phyloP scores from a whole-genome alignment of 1,140 invertebrate species.

The Laupala kohalensis region DNA sequence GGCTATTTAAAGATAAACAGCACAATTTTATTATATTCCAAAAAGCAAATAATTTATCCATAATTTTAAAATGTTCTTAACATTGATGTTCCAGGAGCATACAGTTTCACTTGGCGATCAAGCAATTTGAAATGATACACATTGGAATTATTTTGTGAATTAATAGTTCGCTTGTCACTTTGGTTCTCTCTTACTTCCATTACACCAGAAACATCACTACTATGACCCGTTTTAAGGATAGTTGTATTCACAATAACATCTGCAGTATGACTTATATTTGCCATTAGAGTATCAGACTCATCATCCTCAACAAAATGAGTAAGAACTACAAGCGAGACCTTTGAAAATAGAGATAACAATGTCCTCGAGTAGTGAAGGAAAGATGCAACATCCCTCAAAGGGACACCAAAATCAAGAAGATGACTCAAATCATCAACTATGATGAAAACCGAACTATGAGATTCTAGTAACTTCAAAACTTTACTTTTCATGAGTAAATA shows the following conservation, averaged over 20 bases:
- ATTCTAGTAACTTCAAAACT: constrained; percentile 22
- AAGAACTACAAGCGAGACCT: not conserved
- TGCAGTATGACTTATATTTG: constrained; percentile 42
- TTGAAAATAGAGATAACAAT: not conserved
- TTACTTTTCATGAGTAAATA: constrained; percentile 1
- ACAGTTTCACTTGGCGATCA: constrained; percentile 54
- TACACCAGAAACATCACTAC: constrained; percentile 51
- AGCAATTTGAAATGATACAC: constrained; percentile 51
- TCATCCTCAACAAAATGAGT: constrained; percentile 8
- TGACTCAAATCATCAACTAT: constrained; percentile 57
- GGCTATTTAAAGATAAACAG: too few species aligned
- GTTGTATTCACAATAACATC: constrained; percentile 46
- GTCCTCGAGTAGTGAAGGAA: constrained; percentile 25
- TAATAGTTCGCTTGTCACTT: constrained; percentile 28
- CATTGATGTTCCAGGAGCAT: constrained; percentile 37
- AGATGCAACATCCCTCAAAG: constrained; percentile 34
- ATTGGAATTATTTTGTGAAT: constrained; percentile 29
- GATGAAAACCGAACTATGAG: constrained; percentile 28
- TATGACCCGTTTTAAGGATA: constrained; percentile 47
- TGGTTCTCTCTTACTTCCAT: constrained; percentile 35
- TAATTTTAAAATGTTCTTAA: not conserved
- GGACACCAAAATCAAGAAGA: constrained; percentile 45
- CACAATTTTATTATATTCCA: not conserved
- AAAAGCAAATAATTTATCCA: not conserved
- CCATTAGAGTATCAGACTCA: constrained; percentile 29